Conservation (phyloP, 2,797 vertebrate genomes). For the Sorex maritimensis region DNA sequence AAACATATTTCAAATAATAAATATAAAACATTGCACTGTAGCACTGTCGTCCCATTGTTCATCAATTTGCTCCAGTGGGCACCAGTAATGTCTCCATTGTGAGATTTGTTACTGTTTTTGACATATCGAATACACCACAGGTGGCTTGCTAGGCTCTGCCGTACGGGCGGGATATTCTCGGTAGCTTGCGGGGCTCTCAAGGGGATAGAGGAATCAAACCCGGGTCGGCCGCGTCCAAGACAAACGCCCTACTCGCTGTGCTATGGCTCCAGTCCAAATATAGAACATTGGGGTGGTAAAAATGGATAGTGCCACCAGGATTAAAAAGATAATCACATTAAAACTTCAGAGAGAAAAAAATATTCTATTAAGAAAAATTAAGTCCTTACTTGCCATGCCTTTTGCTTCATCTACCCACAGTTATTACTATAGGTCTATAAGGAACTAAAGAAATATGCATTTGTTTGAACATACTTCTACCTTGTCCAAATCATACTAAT, state of each 20-base stretch:
- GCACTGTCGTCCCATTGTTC: too few species aligned
- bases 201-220: too few species aligned
- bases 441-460: not conserved
- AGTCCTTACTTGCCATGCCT: not conserved
- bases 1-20: conserved; percentile 37
- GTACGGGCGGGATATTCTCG: too few species aligned
- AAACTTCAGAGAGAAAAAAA: conserved; percentile 45
- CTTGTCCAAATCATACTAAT: not conserved
- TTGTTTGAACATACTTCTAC: not conserved
- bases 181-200: too few species aligned
- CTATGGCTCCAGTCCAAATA: not conserved
- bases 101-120: too few species aligned
- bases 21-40: not conserved
- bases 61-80: too few species aligned
- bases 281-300: not conserved
- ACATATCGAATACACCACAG: too few species aligned
- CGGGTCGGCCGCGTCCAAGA: too few species aligned
- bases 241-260: too few species aligned
- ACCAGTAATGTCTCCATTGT: too few species aligned
- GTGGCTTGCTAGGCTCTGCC: too few species aligned
- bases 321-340: conserved; percentile 13
- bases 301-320: not conserved
- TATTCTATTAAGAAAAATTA: not conserved
- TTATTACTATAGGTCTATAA: not conserved
- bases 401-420: not conserved